Conservation (phyloP, 2,113 vertebrate species). For the Takifugu flavidus region DNA sequence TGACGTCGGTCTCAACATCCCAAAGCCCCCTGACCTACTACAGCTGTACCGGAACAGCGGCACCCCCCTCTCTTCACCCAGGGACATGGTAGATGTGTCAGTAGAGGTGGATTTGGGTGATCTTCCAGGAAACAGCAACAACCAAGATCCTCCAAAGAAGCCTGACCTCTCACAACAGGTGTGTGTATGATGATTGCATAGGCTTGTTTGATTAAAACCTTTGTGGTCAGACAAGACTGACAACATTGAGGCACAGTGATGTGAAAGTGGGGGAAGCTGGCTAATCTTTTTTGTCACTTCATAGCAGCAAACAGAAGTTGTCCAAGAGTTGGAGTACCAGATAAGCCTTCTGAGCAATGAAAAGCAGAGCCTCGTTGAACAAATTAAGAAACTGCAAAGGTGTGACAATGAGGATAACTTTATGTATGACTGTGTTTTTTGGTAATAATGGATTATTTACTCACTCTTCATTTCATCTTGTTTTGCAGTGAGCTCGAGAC, state of each 20-base stretch:
- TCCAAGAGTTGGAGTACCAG: slow-evolving; percentile 95
- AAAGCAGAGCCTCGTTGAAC: slow-evolving; percentile 88
- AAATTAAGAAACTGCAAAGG: slow-evolving; percentile 95
- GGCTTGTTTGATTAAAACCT: too few species aligned
- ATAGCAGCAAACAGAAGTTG: slow-evolving; percentile 83
- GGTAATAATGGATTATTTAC: too few species aligned
- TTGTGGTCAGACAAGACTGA: too few species aligned
- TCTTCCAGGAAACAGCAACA: slow-evolving; percentile 71
- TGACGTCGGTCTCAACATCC: slow-evolving; percentile 96
- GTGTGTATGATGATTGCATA: not conserved
- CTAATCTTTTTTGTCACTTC: slow-evolving; percentile 14
- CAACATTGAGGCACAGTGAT: too few species aligned
- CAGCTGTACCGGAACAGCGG: slow-evolving; percentile 94
- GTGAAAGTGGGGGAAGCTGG: too few species aligned
- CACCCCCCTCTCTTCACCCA: slow-evolving; percentile 73
- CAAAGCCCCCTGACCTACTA: slow-evolving; percentile 92
- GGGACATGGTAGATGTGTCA: slow-evolving; percentile 83
- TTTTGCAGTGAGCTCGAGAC: slow-evolving; percentile 87
- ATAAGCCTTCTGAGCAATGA: slow-evolving; percentile 89
- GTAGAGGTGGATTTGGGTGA: slow-evolving; percentile 85
- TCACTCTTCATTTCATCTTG: not conserved
- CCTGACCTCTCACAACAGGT: slow-evolving; percentile 66
- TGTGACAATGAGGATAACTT: slow-evolving; percentile 37
- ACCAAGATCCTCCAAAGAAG: slow-evolving; percentile 57
- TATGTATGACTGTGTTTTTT: not conserved